Conservation (phyloP, 2,888 invertebrate genomes). For the Hirtodrosophila histrioides region DNA sequence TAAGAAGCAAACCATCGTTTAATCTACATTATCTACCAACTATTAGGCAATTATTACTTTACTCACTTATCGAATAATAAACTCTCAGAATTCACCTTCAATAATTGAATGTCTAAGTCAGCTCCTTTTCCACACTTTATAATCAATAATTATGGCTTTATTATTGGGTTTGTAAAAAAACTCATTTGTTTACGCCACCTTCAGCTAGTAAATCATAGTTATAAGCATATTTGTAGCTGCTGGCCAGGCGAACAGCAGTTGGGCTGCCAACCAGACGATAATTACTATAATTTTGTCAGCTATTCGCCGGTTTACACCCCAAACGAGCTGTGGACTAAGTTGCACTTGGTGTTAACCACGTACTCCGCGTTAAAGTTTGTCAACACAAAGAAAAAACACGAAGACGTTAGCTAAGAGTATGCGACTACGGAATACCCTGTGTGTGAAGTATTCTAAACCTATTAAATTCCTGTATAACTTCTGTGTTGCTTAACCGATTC, state of each 20-base stretch:
- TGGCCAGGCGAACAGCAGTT: slow-evolving; percentile 14
- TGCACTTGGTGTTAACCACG: slow-evolving; percentile 50
- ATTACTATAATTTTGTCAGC: slow-evolving; percentile 58
- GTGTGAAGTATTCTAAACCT: not conserved
- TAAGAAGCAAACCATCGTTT: no score
- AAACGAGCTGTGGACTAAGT: slow-evolving; percentile 33
- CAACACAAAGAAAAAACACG: slow-evolving; percentile 31
- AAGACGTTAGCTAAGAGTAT: not conserved
- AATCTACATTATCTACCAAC: no score
- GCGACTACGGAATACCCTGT: slow-evolving; percentile 18
- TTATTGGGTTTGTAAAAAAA: not conserved
- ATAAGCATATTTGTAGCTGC: slow-evolving; percentile 34
- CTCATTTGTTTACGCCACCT: slow-evolving; percentile 1
- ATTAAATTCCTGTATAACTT: not conserved
- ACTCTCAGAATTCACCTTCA: no score
- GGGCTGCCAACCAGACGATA: slow-evolving; percentile 37
- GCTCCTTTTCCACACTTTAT: slow-evolving; percentile 1
- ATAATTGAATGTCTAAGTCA: no score
- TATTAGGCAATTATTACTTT: no score
- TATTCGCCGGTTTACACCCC: slow-evolving; percentile 14
- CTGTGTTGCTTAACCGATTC: no score
- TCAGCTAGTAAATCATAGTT: slow-evolving; percentile 38
- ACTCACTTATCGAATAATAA: no score
- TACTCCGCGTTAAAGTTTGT: slow-evolving; percentile 64
- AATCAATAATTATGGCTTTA: slow-evolving; percentile 16